phyloP scores from a whole-genome alignment of 2,888 invertebrate genomes.

The Notodonta ziczac region DNA sequence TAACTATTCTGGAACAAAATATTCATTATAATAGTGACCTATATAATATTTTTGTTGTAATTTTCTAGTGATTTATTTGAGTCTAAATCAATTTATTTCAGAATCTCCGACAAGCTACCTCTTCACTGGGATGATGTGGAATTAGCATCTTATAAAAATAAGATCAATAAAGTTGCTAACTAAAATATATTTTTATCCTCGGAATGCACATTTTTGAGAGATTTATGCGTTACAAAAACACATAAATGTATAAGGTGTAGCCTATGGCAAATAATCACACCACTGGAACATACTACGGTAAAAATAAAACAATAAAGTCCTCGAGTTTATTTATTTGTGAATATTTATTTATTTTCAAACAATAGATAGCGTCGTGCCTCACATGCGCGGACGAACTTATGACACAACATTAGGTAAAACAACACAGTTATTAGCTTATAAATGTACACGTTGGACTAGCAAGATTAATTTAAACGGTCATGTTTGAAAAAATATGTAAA shows the following conservation, averaged over 20 bases:
- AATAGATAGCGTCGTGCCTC: conserved; percentile 6
- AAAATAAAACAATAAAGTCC: conserved; percentile 18
- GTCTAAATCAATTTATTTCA: conserved; percentile 29
- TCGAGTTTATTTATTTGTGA: conserved; percentile 20
- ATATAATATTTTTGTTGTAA: no score
- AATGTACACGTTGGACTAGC: conserved; percentile 2
- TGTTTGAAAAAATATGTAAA: conserved; percentile 4
- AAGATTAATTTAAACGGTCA: neutral
- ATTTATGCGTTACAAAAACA: no score
- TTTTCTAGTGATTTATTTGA: no score
- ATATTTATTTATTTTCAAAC: conserved; percentile 12
- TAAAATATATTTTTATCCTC: no score
- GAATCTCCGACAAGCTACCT: conserved; percentile 59
- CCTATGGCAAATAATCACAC: no score
- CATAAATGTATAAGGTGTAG: no score
- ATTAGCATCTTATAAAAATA: conserved; percentile 47
- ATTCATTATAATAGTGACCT: no score
- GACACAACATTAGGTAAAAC: conserved; percentile 12
- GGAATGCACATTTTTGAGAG: no score
- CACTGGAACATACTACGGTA: neutral
- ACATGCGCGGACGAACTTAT: conserved; percentile 9
- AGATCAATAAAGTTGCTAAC: conserved; percentile 29
- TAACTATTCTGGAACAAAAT: no score
- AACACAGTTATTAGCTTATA: neutral
- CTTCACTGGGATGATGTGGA: conserved; percentile 73